phyloP scores from a whole-genome alignment of 2,797 vertebrate species.

The Chaenodraco wilsoni region DNA sequence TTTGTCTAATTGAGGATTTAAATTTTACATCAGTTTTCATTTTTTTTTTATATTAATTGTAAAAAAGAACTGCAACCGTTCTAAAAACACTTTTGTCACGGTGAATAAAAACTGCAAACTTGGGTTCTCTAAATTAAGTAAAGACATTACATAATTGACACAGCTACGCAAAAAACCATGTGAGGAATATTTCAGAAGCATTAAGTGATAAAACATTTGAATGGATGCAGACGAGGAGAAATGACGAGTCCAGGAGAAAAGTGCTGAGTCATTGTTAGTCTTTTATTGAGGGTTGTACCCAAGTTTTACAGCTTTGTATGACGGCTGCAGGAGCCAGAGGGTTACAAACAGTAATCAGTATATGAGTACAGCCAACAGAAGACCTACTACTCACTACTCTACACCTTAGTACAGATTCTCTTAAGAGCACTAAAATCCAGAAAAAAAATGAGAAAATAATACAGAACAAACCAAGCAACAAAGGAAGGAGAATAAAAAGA shows the following conservation, averaged over 20 bases:
- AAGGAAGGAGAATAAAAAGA: conserved; percentile 75
- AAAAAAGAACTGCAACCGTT: too few relatives aligned
- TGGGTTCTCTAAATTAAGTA: too few relatives aligned
- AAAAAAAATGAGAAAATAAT: conserved; percentile 64
- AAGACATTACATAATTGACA: too few relatives aligned
- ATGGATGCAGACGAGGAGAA: background rate
- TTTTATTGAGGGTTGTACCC: conserved; percentile 90
- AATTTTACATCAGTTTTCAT: too few relatives aligned
- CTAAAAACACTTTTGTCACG: too few relatives aligned
- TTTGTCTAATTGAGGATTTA: too few relatives aligned
- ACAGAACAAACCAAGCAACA: conserved; percentile 86
- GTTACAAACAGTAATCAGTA: conserved; percentile 89
- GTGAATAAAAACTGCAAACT: too few relatives aligned
- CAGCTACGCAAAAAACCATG: too few relatives aligned
- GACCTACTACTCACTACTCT: conserved; percentile 84
- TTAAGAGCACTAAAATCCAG: conserved; percentile 86
- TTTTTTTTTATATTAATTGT: too few relatives aligned
- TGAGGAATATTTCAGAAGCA: too few relatives aligned
- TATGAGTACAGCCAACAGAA: conserved; percentile 88
- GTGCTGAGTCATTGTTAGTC: conserved; percentile 77
- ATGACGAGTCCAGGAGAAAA: conserved; percentile 3
- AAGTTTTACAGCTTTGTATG: conserved; percentile 89
- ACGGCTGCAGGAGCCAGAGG: conserved; percentile 82
- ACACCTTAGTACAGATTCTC: conserved; percentile 85
- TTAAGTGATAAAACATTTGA: too few relatives aligned